These are phyloP conservation scores for Amaurobius ferox DNA, from an alignment of 2,888 invertebrate species.

Conservation along the genomic window DNA sequence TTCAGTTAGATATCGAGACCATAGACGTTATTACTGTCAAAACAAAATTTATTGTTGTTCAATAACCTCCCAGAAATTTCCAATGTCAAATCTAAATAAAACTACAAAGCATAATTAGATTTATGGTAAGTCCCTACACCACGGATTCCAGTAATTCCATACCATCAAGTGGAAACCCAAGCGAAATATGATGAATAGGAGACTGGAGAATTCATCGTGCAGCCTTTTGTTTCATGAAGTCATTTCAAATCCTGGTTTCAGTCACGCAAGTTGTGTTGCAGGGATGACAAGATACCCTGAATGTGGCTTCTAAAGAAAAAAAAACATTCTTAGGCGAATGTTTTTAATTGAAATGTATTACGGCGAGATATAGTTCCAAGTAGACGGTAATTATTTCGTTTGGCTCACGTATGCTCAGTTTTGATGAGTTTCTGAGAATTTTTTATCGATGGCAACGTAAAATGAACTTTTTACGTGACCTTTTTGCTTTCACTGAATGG, in stretches of 20 bases:
- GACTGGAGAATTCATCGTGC: neutral
- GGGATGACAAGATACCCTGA: neutral
- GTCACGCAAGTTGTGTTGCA: slow-evolving; percentile 26
- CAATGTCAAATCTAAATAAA: too few relatives aligned
- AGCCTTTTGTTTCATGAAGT: slow-evolving; percentile 45
- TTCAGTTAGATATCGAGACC: too few relatives aligned
- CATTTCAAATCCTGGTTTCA: slow-evolving; percentile 15
- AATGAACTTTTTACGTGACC: too few relatives aligned
- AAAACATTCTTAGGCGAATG: neutral
- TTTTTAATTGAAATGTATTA: neutral
- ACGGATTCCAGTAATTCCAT: neutral
- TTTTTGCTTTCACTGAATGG: too few relatives aligned
- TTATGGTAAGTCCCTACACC: neutral
- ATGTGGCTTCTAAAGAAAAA: neutral
- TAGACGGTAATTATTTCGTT: neutral
- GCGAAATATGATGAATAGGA: slow-evolving; percentile 42
- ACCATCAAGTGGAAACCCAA: neutral
- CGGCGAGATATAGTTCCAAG: neutral
- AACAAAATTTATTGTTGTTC: too few relatives aligned
- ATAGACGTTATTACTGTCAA: too few relatives aligned
- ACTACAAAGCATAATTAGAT: too few relatives aligned
- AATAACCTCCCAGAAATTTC: too few relatives aligned
- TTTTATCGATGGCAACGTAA: too few relatives aligned
- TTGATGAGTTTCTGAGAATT: too few relatives aligned
- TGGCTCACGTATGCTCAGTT: neutral